Percentiles rank a stretch among this genome's conserved stretches.
These are phyloP conservation scores for Cinara cedri DNA, from an alignment of 2,888 invertebrate species.

Conservation along the genomic window DNA sequence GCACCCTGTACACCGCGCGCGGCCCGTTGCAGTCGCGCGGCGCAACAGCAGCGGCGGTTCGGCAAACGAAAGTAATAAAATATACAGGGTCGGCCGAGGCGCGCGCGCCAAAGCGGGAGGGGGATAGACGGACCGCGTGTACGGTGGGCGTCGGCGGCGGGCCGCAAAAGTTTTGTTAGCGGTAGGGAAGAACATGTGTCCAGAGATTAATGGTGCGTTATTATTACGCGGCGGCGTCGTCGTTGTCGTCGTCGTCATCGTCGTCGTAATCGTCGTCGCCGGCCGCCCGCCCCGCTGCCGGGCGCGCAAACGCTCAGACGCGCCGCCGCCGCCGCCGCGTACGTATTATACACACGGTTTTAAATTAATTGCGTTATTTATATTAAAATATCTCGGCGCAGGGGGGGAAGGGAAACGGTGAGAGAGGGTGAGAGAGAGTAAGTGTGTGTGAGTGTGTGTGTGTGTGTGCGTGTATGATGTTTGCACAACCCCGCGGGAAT, in stretches of 20 bases:
- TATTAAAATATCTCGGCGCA: conserved; percentile 50
- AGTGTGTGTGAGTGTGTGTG: no score
- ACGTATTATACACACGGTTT: conserved; percentile 5
- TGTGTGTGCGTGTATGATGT: no score
- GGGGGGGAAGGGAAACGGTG: no score
- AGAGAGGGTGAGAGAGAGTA: no score
- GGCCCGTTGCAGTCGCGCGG: no score
- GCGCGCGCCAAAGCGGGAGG: background rate
- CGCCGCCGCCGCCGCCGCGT: background rate
- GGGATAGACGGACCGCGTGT: background rate
- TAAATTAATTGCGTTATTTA: conserved; percentile 56
- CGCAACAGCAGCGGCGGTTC: background rate
- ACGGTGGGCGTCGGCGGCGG: background rate
- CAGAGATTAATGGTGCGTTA: conserved; percentile 55
- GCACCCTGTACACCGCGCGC: no score
- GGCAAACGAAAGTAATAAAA: background rate
- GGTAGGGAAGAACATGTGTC: conserved; percentile 55
- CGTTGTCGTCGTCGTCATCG: no score
- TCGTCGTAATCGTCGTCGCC: no score
- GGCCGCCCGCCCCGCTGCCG: no score
- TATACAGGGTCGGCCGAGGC: background rate
- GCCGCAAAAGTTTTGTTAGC: conserved; percentile 54
- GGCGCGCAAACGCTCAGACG: no score
- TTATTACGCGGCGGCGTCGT: conserved; percentile 36
- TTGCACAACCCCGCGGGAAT: background rate